Evolutionary conservation across 2,113 vertebrate genomes (phyloP).

Genomic region (Zonotrichia leucophrys): DNA sequence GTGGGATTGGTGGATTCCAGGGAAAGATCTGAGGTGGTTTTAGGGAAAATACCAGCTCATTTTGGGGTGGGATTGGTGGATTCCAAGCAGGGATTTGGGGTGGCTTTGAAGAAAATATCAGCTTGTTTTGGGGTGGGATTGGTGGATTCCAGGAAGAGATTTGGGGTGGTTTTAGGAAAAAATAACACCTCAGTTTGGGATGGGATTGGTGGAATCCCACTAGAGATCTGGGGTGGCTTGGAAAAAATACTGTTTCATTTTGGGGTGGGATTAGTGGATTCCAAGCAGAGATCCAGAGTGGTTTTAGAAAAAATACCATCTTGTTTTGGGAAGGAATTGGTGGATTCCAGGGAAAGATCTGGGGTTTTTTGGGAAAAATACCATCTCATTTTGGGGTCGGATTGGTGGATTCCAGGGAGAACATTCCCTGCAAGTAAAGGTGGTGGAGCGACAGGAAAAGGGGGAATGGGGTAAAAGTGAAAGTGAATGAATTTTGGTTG

Average conservation of each 20-base stretch:
- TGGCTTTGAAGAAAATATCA: neutral
- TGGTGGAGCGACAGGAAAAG: fast-evolving
- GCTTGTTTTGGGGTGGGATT: neutral
- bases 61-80: too few species aligned
- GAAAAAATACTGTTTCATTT: too few species aligned
- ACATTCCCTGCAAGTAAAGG: too few species aligned
- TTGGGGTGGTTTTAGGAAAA: fast-evolving
- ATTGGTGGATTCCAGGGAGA: neutral
- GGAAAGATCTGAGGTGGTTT: fast-evolving
- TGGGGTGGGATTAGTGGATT: too few species aligned
- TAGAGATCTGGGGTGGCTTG: too few species aligned
- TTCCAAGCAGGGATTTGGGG: too few species aligned
- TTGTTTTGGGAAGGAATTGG: neutral
- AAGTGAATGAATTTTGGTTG: neutral
- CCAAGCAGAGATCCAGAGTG: too few species aligned
- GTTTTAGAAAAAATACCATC: neutral
- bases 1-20: too few species aligned
- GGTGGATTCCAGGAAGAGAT: neutral
- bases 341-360: fast-evolving
- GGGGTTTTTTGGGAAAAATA: fast-evolving
- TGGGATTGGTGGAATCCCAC: too few species aligned
- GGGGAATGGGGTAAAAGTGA: neutral
- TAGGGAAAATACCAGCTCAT: too few species aligned
- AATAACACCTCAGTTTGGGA: fast-evolving
- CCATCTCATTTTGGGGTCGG: fast-evolving